phyloP scores from a whole-genome alignment of 2,888 invertebrate species.

The Parnassius orleans region DNA sequence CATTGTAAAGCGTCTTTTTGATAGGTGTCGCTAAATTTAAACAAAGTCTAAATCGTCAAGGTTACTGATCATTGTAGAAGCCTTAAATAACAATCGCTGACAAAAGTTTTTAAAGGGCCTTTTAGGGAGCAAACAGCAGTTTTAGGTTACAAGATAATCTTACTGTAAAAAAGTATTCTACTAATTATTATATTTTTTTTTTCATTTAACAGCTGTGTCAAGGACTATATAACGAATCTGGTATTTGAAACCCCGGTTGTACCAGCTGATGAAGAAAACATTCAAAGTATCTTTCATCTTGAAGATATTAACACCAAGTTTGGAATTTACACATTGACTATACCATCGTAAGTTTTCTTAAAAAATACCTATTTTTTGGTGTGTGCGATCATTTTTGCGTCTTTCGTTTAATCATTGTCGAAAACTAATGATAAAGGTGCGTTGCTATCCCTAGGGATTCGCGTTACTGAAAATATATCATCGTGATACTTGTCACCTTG shows the following conservation, averaged over 20 bases:
- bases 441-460: too few relatives aligned
- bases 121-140: background rate
- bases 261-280: conserved; percentile 60
- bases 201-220: conserved; percentile 71
- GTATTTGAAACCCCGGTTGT: conserved; percentile 71
- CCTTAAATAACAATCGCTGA: background rate
- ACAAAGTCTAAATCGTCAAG: too few relatives aligned
- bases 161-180: too few relatives aligned
- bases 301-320: conserved; percentile 71
- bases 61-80: too few relatives aligned
- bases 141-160: background rate
- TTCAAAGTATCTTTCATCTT: conserved; percentile 61
- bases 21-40: too few relatives aligned
- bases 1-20: too few relatives aligned
- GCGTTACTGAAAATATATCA: too few relatives aligned
- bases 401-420: too few relatives aligned
- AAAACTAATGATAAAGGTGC: too few relatives aligned
- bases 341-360: conserved; percentile 57
- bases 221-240: conserved; percentile 73
- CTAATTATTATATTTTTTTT: too few relatives aligned
- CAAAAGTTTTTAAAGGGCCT: background rate
- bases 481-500: too few relatives aligned
- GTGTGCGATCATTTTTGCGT: background rate
- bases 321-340: conserved; percentile 69
- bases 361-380: background rate